Percentiles rank a stretch among this genome's conserved stretches.
Evolutionary conservation across 2,797 vertebrate species (phyloP).

Genomic region (Rallus crepitans): DNA sequence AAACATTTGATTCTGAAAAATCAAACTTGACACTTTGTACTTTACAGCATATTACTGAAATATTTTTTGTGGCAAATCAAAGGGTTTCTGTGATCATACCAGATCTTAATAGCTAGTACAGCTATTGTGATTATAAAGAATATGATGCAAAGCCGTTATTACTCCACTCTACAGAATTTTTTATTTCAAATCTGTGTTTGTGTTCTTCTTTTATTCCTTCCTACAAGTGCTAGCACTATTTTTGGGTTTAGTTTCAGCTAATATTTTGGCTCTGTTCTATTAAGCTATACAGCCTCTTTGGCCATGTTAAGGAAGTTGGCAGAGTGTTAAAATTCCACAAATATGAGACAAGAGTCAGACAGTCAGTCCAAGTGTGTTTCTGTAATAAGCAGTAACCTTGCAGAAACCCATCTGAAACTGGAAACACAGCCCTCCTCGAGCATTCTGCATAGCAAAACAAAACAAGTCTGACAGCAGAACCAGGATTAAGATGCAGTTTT

Average conservation of each 20-base stretch:
- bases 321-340: slow-evolving; percentile 30
- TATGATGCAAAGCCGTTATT: neutral
- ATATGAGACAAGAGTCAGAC: slow-evolving; percentile 1
- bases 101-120: neutral
- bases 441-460: neutral
- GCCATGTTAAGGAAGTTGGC: neutral
- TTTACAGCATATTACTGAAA: neutral
- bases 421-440: neutral
- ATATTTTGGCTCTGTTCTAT: neutral
- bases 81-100: neutral
- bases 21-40: neutral
- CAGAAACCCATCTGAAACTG: slow-evolving; percentile 9
- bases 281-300: neutral
- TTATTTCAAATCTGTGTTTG: neutral
- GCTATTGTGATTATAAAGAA: neutral
- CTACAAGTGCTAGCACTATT: neutral
- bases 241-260: slow-evolving; percentile 5
- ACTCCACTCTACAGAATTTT: neutral
- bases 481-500: neutral
- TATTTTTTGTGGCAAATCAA: neutral
- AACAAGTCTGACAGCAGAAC: slow-evolving; percentile 2
- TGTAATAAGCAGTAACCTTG: neutral
- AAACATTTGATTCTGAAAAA: neutral
- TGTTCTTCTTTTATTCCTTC: neutral
- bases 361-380: slow-evolving; percentile 2